phyloP scores from a whole-genome alignment of 2,113 vertebrate genomes.

The Piprites chloris region DNA sequence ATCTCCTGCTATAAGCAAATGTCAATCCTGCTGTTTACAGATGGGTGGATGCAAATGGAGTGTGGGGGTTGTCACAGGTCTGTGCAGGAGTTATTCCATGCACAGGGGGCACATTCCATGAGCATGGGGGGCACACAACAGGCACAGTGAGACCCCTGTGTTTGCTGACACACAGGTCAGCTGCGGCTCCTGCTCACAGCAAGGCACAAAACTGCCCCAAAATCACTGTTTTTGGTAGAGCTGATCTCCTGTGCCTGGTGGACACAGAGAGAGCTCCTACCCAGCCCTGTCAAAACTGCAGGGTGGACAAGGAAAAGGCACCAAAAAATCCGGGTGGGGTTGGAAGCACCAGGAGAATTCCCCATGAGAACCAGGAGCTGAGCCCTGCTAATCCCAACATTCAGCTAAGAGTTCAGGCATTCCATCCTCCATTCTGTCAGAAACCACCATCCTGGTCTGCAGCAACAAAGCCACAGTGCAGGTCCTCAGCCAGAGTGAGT shows the following conservation, averaged over 20 bases:
- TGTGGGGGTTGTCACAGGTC: neutral
- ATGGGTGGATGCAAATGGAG: neutral
- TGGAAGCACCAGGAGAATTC: neutral
- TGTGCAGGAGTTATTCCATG: neutral
- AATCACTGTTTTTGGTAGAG: neutral
- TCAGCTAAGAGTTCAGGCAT: neutral
- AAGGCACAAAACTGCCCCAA: neutral
- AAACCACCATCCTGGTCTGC: neutral
- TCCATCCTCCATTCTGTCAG: neutral
- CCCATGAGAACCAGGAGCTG: neutral
- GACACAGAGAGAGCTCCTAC: neutral
- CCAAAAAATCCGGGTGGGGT: neutral
- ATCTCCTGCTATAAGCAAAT: neutral
- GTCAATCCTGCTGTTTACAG: neutral
- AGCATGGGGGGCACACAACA: neutral
- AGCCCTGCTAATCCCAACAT: neutral
- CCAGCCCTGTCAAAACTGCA: neutral
- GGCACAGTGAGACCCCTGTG: accelerated
- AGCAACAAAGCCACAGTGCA: neutral
- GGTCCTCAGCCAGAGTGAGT: neutral
- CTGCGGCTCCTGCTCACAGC: neutral
- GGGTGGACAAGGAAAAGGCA: neutral
- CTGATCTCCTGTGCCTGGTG: neutral
- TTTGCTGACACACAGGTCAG: neutral
- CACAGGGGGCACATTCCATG: no score